Percentiles rank a stretch among this genome's conserved stretches.
These are phyloP conservation scores for Ictalurus furcatus DNA, from an alignment of 2,113 vertebrate species.

Conservation along the genomic window DNA sequence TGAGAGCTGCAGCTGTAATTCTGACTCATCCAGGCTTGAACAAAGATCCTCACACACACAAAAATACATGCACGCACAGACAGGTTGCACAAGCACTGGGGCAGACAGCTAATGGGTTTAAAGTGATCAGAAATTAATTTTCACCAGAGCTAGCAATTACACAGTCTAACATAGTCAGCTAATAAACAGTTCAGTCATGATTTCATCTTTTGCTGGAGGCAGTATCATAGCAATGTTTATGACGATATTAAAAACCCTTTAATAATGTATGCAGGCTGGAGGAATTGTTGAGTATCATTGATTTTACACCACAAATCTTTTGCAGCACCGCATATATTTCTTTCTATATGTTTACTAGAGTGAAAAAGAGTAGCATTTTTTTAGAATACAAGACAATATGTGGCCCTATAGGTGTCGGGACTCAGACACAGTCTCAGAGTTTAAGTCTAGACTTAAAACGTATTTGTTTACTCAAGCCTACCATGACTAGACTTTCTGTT, in stretches of 20 bases:
- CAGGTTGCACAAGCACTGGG: slow-evolving; percentile 7
- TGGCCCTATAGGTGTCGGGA: not conserved
- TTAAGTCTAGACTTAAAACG: no score
- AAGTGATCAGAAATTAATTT: slow-evolving; percentile 56
- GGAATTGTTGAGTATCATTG: slow-evolving; percentile 6
- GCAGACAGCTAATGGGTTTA: slow-evolving; percentile 45
- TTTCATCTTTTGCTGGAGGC: not conserved
- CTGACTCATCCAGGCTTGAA: slow-evolving; percentile 55
- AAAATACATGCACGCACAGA: slow-evolving; percentile 10
- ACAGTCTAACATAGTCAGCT: slow-evolving; percentile 22
- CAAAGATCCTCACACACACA: slow-evolving; percentile 37
- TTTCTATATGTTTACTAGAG: not conserved
- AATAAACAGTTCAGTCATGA: slow-evolving; percentile 24
- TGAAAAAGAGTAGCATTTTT: not conserved
- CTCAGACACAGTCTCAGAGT: no score
- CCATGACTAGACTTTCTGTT: no score
- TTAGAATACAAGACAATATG: not conserved
- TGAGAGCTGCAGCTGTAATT: slow-evolving; percentile 45
- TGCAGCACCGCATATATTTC: not conserved
- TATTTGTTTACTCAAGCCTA: no score
- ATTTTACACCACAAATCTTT: not conserved
- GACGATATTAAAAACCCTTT: slow-evolving; percentile 1
- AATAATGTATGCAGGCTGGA: slow-evolving; percentile 10
- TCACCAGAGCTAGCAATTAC: slow-evolving; percentile 31
- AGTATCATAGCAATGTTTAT: slow-evolving; percentile 3